Evolutionary conservation across 1,140 invertebrate species (phyloP).

Genomic region (Drosophila dunni): DNA sequence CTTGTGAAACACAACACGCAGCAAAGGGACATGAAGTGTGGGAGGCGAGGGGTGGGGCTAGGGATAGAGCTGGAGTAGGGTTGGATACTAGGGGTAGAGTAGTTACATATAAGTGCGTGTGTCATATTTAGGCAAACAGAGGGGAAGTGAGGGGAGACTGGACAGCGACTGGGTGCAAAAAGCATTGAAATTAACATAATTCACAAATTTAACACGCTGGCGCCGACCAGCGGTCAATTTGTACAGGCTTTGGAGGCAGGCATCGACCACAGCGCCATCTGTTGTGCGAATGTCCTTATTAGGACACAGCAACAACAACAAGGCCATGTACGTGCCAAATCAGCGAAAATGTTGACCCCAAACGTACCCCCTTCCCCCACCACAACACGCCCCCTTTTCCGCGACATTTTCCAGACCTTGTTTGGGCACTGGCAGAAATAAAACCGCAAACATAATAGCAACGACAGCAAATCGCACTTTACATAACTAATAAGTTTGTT

Average conservation of each 20-base stretch:
- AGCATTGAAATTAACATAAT: constrained; percentile 72
- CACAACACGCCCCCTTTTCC: not conserved
- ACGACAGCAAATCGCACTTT: constrained; percentile 64
- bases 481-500: constrained; percentile 65
- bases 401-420: not conserved
- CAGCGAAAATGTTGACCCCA: constrained; percentile 51
- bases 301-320: constrained; percentile 34
- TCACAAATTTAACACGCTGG: constrained; percentile 75
- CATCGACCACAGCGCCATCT: constrained; percentile 49
- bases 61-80: not conserved
- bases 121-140: not conserved
- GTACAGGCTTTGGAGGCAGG: constrained; percentile 1
- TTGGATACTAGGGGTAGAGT: not conserved
- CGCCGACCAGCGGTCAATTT: constrained; percentile 55
- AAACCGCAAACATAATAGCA: constrained; percentile 38
- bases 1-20: constrained; percentile 75
- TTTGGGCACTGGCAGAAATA: not conserved
- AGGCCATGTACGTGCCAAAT: constrained; percentile 73
- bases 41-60: constrained; percentile 9
- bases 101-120: constrained; percentile 41
- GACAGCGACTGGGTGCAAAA: not conserved
- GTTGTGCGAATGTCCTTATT: constrained; percentile 58
- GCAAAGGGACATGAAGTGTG: not conserved
- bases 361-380: not conserved
- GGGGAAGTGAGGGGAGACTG: not conserved